phyloP scores from a whole-genome alignment of 2,113 vertebrate species.

The Ictidomys tridecemlineatus region DNA sequence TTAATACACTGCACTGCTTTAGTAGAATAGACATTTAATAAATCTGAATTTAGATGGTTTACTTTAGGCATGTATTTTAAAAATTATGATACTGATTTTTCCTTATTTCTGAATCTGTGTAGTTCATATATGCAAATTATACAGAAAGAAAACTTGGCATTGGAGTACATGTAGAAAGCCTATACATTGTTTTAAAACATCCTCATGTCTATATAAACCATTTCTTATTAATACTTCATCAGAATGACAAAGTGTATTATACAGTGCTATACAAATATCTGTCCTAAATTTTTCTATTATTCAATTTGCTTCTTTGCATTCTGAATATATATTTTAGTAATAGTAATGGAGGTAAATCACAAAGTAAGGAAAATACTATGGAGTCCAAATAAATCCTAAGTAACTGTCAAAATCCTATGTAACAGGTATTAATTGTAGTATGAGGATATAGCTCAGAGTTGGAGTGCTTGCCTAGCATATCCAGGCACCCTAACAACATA shows the following conservation, averaged over 20 bases:
- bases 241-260: neutral
- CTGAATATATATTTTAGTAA: neutral
- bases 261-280: neutral
- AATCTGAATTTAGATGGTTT: neutral
- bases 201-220: neutral
- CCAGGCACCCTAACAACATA: too few relatives aligned
- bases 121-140: neutral
- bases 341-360: constrained; percentile 13
- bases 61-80: neutral
- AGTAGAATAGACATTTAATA: neutral
- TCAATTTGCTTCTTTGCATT: neutral
- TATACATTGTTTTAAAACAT: neutral
- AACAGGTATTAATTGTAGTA: neutral
- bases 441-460: too few relatives aligned
- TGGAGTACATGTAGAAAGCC: neutral
- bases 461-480: too few relatives aligned
- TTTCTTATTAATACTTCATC: neutral
- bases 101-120: neutral
- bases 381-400: constrained; percentile 25
- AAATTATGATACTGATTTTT: neutral
- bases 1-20: neutral
- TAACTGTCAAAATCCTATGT: neutral
- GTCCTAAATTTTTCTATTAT: neutral
- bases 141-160: neutral
- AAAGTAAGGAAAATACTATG: neutral